Conservation (phyloP, 2,888 invertebrate species). For the Morpho achilles region DNA sequence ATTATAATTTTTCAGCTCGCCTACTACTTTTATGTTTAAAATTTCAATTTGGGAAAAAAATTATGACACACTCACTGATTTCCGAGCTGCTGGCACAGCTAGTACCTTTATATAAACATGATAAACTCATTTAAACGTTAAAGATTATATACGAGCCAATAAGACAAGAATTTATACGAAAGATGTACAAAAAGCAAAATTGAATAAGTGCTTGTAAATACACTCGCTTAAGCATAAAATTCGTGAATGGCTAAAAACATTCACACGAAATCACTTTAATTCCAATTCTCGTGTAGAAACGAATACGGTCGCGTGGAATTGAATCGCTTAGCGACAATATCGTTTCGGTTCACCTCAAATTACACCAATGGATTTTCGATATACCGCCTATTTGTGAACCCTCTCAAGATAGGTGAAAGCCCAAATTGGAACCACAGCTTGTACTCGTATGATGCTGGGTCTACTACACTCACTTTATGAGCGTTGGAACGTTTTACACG, state of each 20-base stretch:
- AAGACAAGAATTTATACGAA: too few species aligned
- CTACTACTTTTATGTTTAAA: too few species aligned
- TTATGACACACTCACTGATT: too few species aligned
- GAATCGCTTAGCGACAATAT: constrained; percentile 69
- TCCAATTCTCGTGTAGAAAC: constrained; percentile 42
- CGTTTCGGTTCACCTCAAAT: constrained; percentile 68
- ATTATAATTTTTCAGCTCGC: too few species aligned
- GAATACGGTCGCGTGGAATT: constrained; percentile 56
- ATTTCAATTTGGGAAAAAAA: too few species aligned
- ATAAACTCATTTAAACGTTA: too few species aligned
- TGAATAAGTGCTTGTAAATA: too few species aligned
- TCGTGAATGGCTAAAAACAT: constrained; percentile 1
- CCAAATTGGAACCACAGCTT: constrained; percentile 22
- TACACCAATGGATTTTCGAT: constrained; percentile 69
- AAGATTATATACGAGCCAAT: too few species aligned
- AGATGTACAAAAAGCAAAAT: too few species aligned
- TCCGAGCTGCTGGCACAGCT: too few species aligned
- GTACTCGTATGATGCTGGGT: constrained; percentile 2
- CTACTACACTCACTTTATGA: constrained; percentile 9
- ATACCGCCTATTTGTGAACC: constrained; percentile 57
- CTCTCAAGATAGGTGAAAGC: constrained; percentile 44
- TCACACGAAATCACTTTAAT: constrained; percentile 10
- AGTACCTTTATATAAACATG: too few species aligned
- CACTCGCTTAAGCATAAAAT: neutral
- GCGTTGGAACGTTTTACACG: constrained; percentile 3